Base-by-base conservation (phyloP, 2,888 invertebrate genomes). In the Drosophila pseudotalamancana region DNA sequence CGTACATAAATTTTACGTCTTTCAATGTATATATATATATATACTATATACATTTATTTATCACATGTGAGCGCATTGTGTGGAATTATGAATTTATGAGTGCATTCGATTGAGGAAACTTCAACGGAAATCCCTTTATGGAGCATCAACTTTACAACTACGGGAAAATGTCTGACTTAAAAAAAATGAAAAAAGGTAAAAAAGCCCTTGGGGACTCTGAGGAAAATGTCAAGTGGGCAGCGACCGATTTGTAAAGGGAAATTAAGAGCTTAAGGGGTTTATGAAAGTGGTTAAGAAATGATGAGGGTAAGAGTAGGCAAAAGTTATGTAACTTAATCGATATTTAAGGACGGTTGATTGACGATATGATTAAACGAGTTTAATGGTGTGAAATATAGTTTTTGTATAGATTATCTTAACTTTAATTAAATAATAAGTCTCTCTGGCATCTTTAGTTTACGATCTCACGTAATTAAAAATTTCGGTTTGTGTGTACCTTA, bases 21-120 rank as follows among this genome's bases (percentile, higher is more conserved):
- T 54, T 50, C 43, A 23, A 27, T 18, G 32, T 48, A 48, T 60
- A 18, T 37, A 29, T 25, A 40, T 25, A 40, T 25, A 40, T 4
- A 40, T 11, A n/a, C n/a, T n/a, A 25, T 6, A 16, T 27, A 27
- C 9, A 27, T 27, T 2, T 27, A 27, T 27, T 2, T 6, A 27
- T 9, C 48, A 59, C 31, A n/a, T 35, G 16, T 49, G 35, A 55
- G 59, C 46, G 29, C 40, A 45, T 54, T 43, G 31, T 40, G 18
- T 6, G 61, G 57, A 68, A 50, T 72, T 74, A 74, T 74, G 68
- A 63, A 66, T 73, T 76, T 77, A 73, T 76, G 78, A 79, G 81
- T 73, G 73, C 56, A 60, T 39, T 54, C 32, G 37, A 42, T 50
- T 43, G 51, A 48, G 57, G 45, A 61, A 76, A 63, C 59, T 69